Evolutionary conservation across 2,113 vertebrate genomes (phyloP).

Genomic region (Elgaria multicarinata): DNA sequence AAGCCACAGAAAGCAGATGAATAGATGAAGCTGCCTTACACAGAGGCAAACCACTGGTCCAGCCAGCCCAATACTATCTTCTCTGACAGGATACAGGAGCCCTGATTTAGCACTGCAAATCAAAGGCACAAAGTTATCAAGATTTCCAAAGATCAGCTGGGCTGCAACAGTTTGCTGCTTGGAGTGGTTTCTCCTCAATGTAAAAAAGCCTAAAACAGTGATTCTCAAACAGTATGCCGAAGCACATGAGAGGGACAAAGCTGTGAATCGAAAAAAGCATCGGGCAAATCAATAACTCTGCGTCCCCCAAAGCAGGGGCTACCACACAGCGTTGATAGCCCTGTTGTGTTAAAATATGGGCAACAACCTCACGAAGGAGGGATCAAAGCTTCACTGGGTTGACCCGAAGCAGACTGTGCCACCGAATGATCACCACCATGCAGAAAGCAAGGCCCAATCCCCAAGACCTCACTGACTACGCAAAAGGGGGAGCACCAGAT

Average conservation of each 20-base stretch:
- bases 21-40: neutral
- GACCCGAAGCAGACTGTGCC: neutral
- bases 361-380: no score
- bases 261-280: neutral
- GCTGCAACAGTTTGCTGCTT: neutral
- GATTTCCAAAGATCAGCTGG: neutral
- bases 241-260: neutral
- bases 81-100: neutral
- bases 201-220: neutral
- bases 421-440: neutral
- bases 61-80: no score
- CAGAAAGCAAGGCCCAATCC: neutral
- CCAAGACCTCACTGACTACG: neutral
- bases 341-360: no score
- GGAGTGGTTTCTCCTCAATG: neutral
- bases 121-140: neutral
- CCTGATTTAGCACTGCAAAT: neutral
- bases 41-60: neutral
- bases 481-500: neutral
- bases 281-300: neutral
- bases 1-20: neutral
- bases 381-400: no score
- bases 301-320: no score
- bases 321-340: no score
- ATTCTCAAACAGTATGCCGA: neutral